Evolutionary conservation across 1,140 invertebrate species (phyloP).

Genomic region (Tenebrio molitor): DNA sequence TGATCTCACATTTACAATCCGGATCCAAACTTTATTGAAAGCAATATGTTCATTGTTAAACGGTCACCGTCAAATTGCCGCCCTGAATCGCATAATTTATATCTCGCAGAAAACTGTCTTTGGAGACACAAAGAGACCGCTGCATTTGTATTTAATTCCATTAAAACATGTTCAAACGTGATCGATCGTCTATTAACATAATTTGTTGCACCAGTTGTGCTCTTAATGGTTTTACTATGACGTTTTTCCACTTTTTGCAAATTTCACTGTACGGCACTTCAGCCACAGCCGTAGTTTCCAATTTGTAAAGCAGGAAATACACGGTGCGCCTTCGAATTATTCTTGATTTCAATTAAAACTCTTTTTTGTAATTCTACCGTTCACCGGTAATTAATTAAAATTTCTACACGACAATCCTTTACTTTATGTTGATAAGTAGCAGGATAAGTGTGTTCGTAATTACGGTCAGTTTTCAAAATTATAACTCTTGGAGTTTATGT

Average conservation of each 20-base stretch:
- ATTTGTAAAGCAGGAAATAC: not conserved
- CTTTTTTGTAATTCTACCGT: too few species aligned
- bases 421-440: too few species aligned
- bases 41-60: slow-evolving; percentile 1
- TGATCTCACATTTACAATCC: not conserved
- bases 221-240: slow-evolving; percentile 18
- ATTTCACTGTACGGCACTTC: slow-evolving; percentile 6
- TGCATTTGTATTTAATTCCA: slow-evolving; percentile 34
- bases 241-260: slow-evolving; percentile 17
- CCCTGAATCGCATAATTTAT: slow-evolving; percentile 19
- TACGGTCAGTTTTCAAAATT: too few species aligned
- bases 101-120: slow-evolving; percentile 13
- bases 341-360: too few species aligned
- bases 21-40: slow-evolving; percentile 16
- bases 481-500: too few species aligned
- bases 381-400: too few species aligned
- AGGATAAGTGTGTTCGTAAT: too few species aligned
- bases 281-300: not conserved
- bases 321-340: too few species aligned
- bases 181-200: slow-evolving; percentile 29
- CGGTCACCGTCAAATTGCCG: not conserved
- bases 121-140: slow-evolving; percentile 42
- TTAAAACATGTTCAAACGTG: slow-evolving; percentile 34
- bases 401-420: too few species aligned
- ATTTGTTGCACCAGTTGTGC: slow-evolving; percentile 32